A percentile compares a stretch with the other conserved stretches of the same genome.
phyloP scores from a whole-genome alignment of 1,140 invertebrate species.

The Gonatopus flavifemur region DNA sequence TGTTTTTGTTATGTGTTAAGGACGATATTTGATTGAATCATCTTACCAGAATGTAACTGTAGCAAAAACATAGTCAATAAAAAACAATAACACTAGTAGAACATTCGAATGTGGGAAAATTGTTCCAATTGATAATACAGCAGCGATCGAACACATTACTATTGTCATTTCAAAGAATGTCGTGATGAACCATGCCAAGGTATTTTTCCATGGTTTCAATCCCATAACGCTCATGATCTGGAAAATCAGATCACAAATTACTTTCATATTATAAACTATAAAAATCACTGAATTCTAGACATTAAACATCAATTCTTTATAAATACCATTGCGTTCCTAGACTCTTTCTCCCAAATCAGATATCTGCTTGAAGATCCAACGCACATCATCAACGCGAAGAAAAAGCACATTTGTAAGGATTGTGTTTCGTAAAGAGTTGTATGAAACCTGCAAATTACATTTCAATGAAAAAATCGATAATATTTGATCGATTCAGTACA shows the following conservation, averaged over 20 bases:
- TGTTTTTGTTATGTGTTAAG: too few species aligned
- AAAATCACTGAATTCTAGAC: not conserved
- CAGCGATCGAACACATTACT: slow-evolving; percentile 56
- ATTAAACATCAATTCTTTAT: not conserved
- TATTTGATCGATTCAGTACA: slow-evolving; percentile 2
- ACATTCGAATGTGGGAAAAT: slow-evolving; percentile 62
- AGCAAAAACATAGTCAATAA: slow-evolving; percentile 62
- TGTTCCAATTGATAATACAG: slow-evolving; percentile 59
- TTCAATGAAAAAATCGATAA: slow-evolving; percentile 10
- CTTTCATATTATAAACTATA: not conserved
- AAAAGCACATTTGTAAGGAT: slow-evolving; percentile 64
- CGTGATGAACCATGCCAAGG: slow-evolving; percentile 64
- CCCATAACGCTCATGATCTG: slow-evolving; percentile 72
- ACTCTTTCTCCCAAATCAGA: slow-evolving; percentile 67
- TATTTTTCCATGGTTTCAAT: slow-evolving; percentile 62
- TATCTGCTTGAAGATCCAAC: slow-evolving; percentile 64
- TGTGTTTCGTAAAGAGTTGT: slow-evolving; percentile 67
- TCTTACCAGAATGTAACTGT: slow-evolving; percentile 66
- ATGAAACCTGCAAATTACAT: slow-evolving; percentile 60
- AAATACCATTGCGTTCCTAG: slow-evolving; percentile 66
- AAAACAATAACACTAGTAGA: slow-evolving; percentile 58
- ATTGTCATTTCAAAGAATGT: slow-evolving; percentile 59
- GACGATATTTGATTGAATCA: too few species aligned
- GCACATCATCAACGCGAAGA: slow-evolving; percentile 65
- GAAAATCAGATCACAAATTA: not conserved